Evolutionary conservation across 2,113 vertebrate genomes (phyloP).

Genomic region (Mola mola): DNA sequence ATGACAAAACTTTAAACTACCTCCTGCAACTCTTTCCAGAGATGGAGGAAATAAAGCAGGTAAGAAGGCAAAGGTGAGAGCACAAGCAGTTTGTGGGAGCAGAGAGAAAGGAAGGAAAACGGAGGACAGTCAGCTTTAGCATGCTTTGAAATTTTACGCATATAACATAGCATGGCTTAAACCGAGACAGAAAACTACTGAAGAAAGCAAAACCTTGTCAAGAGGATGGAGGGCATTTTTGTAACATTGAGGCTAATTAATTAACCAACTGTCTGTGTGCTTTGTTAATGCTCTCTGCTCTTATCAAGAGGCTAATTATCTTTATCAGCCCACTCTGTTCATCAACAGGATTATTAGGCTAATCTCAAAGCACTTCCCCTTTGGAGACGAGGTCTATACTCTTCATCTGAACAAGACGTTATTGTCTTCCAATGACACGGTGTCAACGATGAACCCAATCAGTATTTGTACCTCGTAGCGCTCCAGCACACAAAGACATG

Average conservation of each 20-base stretch:
- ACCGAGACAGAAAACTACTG: neutral
- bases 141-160: too few species aligned
- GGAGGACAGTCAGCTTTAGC: neutral
- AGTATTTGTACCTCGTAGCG: constrained; percentile 13
- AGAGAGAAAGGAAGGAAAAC: neutral
- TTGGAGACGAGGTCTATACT: constrained; percentile 45
- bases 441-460: constrained; percentile 20
- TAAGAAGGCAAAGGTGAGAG: constrained; percentile 21
- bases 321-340: constrained; percentile 53
- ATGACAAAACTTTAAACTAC: constrained; percentile 32
- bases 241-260: constrained; percentile 50
- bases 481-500: neutral
- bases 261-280: constrained; percentile 57
- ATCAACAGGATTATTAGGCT: constrained; percentile 62
- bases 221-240: constrained; percentile 20
- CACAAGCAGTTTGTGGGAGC: constrained; percentile 19
- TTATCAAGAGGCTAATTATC: constrained; percentile 64
- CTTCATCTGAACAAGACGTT: constrained; percentile 25
- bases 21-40: constrained; percentile 34
- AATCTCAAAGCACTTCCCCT: constrained; percentile 51
- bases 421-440: constrained; percentile 53
- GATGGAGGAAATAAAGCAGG: neutral
- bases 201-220: constrained; percentile 19
- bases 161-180: too few species aligned
- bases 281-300: constrained; percentile 45